These are phyloP conservation scores for Leptopilina drosophilae DNA, from an alignment of 2,888 invertebrate species.

Conservation along the genomic window DNA sequence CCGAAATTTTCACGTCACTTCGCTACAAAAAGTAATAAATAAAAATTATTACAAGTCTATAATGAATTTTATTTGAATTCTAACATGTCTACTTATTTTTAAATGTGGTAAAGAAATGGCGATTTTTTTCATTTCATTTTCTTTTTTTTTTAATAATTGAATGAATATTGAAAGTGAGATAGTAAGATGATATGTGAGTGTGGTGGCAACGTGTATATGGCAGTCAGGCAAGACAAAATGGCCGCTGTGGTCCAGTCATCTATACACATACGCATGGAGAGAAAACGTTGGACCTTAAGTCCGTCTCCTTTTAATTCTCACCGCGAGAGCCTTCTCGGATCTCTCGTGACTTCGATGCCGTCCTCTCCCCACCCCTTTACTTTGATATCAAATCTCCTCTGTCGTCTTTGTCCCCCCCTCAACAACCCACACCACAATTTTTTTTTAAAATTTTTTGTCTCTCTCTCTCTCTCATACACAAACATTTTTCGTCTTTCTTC, in stretches of 20 bases:
- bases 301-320: constrained; percentile 64
- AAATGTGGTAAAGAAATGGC: no score
- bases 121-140: no score
- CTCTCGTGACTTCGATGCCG: constrained; percentile 43
- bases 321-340: constrained; percentile 49
- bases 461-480: constrained; percentile 51
- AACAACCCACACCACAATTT: constrained; percentile 51
- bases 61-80: no score
- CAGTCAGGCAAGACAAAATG: constrained; percentile 65
- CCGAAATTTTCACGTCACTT: no score
- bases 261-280: constrained; percentile 49
- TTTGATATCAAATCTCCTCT: constrained; percentile 51
- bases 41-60: no score
- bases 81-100: no score
- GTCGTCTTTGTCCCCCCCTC: constrained; percentile 41
- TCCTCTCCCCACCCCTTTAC: constrained; percentile 44
- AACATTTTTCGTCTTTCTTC: background rate
- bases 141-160: background rate
- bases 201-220: constrained; percentile 52
- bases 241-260: constrained; percentile 66
- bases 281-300: constrained; percentile 66
- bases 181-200: constrained; percentile 55
- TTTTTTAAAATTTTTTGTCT: constrained; percentile 59
- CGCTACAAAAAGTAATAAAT: no score
- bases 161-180: constrained; percentile 26